Evolutionary conservation across 2,113 vertebrate genomes (phyloP), one percentile per base, ranked within the genome.

Genomic region (Petrocephalus zakoni): DNA sequence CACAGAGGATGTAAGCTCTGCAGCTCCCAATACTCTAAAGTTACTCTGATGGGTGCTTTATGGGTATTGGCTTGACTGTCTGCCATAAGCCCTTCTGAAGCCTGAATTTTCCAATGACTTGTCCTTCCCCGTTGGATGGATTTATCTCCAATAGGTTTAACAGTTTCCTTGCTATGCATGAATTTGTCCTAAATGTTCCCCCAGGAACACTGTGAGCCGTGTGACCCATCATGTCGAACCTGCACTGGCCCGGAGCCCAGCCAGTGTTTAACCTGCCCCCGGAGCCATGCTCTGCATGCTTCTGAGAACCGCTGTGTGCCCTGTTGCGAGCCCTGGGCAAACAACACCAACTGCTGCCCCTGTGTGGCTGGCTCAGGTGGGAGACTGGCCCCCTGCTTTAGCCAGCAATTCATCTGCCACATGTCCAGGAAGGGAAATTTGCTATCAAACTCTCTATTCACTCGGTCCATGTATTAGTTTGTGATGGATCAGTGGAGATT

Each of bases 241-340:
- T 96, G 95, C 75, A 92, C 90, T 0, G 94, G 94, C 2, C 93
- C 94, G 7, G 92, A 94, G 61, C 78, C 94, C 0, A 91, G 94
- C 89, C 96, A 94, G 89, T 96, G 96, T 90, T 82, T 96, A 64
- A 95, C 93, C 0, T 96, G 95, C 89, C 94, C 91, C 51, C 47
- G 29, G 0, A 91, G 93, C 11, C 94, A 90, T 68, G 95, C 93
- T 49, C 94, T 95, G 10, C 95, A 95, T 49, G 94, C 92, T 4
- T 89, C 91, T 56, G 94, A 94, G 89, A 93, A 90, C 88, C 93
- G 93, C 47, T 96, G 96, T 58, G 91, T 94, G 7, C 93, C 75
- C 61, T 96, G 96, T 92, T 96, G 96, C 87, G 91, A 93, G 61
- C 21, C 90, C 15, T 90, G 72, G 55, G 87, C 86, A n/a, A 94